Evolutionary conservation across 2,797 vertebrate genomes (phyloP).

Genomic region (Tauraco hartlaubi): DNA sequence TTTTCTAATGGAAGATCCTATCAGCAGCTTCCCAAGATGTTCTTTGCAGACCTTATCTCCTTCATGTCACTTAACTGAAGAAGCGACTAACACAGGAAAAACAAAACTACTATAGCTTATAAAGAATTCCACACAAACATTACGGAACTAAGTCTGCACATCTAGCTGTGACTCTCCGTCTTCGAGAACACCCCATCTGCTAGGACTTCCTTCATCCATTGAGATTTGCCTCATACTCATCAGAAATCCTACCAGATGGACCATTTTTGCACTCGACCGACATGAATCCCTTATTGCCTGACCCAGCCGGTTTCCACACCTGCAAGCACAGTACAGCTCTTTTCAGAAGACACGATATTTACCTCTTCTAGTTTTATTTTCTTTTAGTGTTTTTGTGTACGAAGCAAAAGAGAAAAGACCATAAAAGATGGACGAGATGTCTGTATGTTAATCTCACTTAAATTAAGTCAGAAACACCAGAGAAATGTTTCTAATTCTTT

Average conservation of each 20-base stretch:
- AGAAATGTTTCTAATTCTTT: slow-evolving; percentile 78
- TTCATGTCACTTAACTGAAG: background rate
- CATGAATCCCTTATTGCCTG: background rate
- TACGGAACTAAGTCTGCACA: background rate
- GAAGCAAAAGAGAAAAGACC: slow-evolving; percentile 65
- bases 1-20: slow-evolving; percentile 42
- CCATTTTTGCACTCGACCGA: background rate
- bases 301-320: background rate
- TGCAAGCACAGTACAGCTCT: background rate
- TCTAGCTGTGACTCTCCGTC: background rate
- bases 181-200: background rate
- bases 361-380: slow-evolving; percentile 42
- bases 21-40: slow-evolving; percentile 17
- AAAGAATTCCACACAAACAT: background rate
- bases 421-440: slow-evolving; percentile 45
- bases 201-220: background rate
- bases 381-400: slow-evolving; percentile 20
- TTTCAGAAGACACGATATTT: slow-evolving; percentile 69
- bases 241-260: background rate
- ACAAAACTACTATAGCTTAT: background rate
- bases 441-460: slow-evolving; percentile 78
- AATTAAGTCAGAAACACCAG: slow-evolving; percentile 79
- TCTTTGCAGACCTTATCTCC: background rate
- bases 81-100: background rate
- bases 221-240: background rate